A percentile compares a stretch with the other conserved stretches of the same genome.
These are phyloP conservation scores for Sprattus sprattus DNA, from an alignment of 2,113 vertebrate genomes.

Conservation along the genomic window DNA sequence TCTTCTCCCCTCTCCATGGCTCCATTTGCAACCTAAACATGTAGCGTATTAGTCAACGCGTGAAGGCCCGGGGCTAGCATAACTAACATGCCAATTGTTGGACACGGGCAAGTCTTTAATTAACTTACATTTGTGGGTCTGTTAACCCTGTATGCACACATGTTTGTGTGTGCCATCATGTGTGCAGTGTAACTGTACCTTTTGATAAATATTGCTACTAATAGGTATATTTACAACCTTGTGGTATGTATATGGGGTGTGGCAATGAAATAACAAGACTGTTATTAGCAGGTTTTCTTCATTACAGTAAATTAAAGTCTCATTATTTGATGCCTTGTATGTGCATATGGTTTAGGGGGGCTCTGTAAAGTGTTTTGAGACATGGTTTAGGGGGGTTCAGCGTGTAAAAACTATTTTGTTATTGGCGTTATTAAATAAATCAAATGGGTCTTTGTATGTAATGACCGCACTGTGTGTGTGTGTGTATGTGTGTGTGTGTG, in stretches of 20 bases:
- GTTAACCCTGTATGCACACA: neutral
- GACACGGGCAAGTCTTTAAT: neutral
- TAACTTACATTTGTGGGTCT: neutral
- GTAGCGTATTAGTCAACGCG: neutral
- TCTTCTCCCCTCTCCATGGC: neutral
- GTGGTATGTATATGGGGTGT: no score
- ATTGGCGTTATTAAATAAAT: no score
- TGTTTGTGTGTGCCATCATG: neutral
- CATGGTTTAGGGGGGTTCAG: no score
- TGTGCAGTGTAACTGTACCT: constrained; percentile 68
- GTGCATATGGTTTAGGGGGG: neutral
- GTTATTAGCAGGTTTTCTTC: no score
- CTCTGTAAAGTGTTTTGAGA: no score
- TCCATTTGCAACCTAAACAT: neutral
- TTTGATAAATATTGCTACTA: neutral
- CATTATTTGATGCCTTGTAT: no score
- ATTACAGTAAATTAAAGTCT: no score
- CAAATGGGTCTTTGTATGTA: no score
- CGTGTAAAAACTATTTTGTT: no score
- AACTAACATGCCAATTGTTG: neutral
- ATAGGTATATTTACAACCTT: neutral
- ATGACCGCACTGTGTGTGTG: neutral
- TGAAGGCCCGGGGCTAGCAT: neutral
- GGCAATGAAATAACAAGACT: no score
- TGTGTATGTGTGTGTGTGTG: neutral